These are phyloP conservation scores for Epinephelus awoara DNA, from an alignment of 2,797 vertebrate genomes.

Conservation along the genomic window DNA sequence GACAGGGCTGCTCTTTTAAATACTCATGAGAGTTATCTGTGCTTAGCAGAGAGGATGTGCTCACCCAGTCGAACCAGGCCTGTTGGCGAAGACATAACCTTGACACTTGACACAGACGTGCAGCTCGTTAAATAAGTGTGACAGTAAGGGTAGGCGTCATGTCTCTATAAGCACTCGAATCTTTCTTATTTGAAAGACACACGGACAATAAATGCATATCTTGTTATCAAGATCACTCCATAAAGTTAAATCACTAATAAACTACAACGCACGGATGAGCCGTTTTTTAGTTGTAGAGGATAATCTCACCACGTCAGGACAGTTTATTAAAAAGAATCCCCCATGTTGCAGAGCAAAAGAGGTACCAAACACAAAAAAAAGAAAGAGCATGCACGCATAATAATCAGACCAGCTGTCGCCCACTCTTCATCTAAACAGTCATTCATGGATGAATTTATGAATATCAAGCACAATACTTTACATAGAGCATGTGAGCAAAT, in stretches of 20 bases:
- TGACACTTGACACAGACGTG: not conserved
- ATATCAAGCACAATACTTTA: not conserved
- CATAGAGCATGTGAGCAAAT: not conserved
- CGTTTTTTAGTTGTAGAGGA: not conserved
- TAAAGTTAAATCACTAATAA: not conserved
- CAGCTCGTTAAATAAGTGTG: not conserved
- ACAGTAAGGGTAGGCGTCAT: not conserved
- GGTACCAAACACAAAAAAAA: not conserved
- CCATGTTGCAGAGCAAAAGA: not conserved
- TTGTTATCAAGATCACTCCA: not conserved
- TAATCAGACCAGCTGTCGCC: conserved; percentile 12
- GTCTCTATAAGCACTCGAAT: not conserved
- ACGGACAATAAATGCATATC: not conserved
- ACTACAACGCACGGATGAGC: not conserved
- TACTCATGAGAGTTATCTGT: no score
- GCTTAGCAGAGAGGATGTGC: conserved; percentile 18
- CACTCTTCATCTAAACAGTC: not conserved
- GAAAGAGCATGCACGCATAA: not conserved
- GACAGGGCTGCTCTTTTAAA: no score
- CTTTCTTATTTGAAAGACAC: not conserved
- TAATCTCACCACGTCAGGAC: not conserved
- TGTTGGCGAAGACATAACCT: not conserved
- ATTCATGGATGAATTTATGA: conserved; percentile 5
- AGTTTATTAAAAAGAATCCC: not conserved
- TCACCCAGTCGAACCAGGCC: not conserved